Evolutionary conservation across 1,140 invertebrate species (phyloP), one percentile per base, ranked within the genome.

Genomic region (Fopius arisanus): DNA sequence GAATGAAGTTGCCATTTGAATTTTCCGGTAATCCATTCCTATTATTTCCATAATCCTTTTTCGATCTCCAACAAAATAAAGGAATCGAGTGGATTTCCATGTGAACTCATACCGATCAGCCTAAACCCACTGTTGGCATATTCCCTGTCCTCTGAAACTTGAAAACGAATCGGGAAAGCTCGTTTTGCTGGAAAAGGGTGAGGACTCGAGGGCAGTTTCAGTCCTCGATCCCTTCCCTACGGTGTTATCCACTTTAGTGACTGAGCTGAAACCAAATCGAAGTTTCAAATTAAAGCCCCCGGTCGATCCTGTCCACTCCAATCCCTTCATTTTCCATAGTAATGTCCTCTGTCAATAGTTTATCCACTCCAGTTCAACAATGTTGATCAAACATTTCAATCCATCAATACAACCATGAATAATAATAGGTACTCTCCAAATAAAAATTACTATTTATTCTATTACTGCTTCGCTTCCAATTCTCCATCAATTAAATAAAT

Each of bases 241-340:
- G 68, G 63, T 78, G 73, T 77, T 81, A 80, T 80, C 78, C 77
- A 82, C 80, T 83, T 81, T 76, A 76, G 67, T 71, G 54, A 48
- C 62, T 63, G 43, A 72, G 59, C 63, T 75, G 78, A 65, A 79
- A 80, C 78, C 72, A 76, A 83, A 85, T 85, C 80, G 82, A 83
- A 84, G 82, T 84, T 82, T 84, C 80, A 78, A 84, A 84, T 85
- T 83, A 85, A 85, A 84, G 77, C 77, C 71, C 68, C 75, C 70
- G 78, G 73, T 79, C 82, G 81, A 84, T 82, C 1, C 43, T 16
- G n/a, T 48, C 43, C n/a, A 48, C 16, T 48, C n/a, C 14, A 48
- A 5, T n/a, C 43, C 16, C 43, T 19, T 48, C 16, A 48, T 14
- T 48, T n/a, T 48, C 43, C 43, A 48, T 48, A 19, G 43, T 48